Base-by-base conservation (phyloP, 2,888 invertebrate species). In the Stenodera caucasica region DNA sequence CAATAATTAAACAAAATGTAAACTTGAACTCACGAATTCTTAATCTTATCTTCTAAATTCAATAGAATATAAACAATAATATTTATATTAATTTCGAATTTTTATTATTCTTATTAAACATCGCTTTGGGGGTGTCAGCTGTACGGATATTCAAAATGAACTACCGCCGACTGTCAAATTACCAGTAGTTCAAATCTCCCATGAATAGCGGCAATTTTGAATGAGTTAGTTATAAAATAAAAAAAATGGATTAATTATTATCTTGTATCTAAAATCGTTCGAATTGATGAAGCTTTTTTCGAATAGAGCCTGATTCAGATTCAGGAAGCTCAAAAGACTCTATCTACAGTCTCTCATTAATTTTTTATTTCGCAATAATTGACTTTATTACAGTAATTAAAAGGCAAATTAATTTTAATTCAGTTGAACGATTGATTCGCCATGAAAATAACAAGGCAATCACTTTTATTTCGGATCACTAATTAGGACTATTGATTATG, bases 51-150 rank as follows among this genome's bases (percentile, higher is more conserved):
- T 21, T 21, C 6, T 2, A 14, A 23, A 45, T 21, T n/a, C 18
- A 2, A 15, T 40, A 1, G 12, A 45, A 23, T 45, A 23, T 12
- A 23, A 45, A 45, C 45, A 45, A 45, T 23, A 45, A 45, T 45
- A 45, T 45, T 45, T 45, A 21, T 45, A 45, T 18, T 23, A 45
- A 45, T 45, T 45, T 21, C 2, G 1, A 23, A 45, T 45, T 45
- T 23, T 45, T 45, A 21, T 23, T 1, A 11, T 45, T 23, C 45
- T 6, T 11, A 23, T 45, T 23, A 5, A 6, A 45, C 40, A 40
- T 40, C 15, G 40, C 45, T 45, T 23, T 1, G 45, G 45, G 45
- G 45, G 45, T 45, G 45, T 45, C 45, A 45, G 45, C 45, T 45
- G 45, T 21, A 45, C 45, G 4, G 23, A 23, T 45, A 12, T 21